Percentiles rank a stretch among this genome's conserved stretches.
Evolutionary conservation across 2,797 vertebrate genomes (phyloP).

Genomic region (Phataginus tricuspis): DNA sequence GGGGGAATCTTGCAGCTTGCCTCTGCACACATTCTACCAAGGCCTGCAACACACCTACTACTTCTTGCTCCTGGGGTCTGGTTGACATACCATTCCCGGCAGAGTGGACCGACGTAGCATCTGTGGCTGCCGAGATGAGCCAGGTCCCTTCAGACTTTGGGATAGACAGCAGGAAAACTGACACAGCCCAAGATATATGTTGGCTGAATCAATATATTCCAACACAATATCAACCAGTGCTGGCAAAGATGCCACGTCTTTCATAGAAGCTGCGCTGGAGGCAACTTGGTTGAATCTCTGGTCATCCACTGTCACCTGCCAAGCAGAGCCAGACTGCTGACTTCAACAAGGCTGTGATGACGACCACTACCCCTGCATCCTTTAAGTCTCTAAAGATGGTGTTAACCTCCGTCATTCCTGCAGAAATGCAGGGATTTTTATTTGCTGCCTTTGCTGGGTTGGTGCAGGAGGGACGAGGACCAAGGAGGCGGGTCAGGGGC

Average conservation of each 20-base stretch:
- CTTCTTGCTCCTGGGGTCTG: neutral
- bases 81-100: accelerated
- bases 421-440: neutral
- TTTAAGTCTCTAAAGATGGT: neutral
- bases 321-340: neutral
- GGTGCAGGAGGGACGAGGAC: accelerated
- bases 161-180: neutral
- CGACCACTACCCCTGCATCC: neutral
- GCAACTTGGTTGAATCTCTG: neutral
- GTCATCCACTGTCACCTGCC: neutral
- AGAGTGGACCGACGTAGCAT: accelerated
- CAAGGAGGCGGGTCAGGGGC: neutral
- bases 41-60: neutral
- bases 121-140: neutral
- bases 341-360: neutral
- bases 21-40: neutral
- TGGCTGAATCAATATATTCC: neutral
- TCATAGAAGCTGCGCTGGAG: neutral
- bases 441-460: neutral
- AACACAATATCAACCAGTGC: too few relatives aligned
- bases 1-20: neutral
- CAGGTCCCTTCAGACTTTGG: neutral
- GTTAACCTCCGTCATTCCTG: neutral
- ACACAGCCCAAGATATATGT: neutral
- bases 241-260: neutral